phyloP scores from a whole-genome alignment of 1,140 invertebrate genomes.

The Drosophila subobscura region DNA sequence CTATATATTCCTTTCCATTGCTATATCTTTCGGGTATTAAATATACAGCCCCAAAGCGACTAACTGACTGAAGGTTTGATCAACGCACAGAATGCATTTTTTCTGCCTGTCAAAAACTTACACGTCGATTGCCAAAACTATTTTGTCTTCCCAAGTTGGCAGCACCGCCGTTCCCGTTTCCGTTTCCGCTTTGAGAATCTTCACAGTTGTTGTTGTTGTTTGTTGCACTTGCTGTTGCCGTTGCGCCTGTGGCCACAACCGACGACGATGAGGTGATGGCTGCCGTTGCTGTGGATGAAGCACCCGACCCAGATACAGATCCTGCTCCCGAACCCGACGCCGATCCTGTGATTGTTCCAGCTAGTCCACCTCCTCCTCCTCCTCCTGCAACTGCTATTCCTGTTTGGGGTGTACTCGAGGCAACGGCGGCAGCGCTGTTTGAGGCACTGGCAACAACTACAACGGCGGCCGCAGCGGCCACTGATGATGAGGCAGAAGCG shows the following conservation, averaged over 20 bases:
- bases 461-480: slow-evolving; percentile 68
- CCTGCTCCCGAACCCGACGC: slow-evolving; percentile 31
- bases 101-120: slow-evolving; percentile 45
- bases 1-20: slow-evolving; percentile 40
- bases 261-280: slow-evolving; percentile 31
- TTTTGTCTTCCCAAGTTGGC: slow-evolving; percentile 76
- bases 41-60: not conserved
- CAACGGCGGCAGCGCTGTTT: slow-evolving; percentile 54
- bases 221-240: slow-evolving; percentile 27
- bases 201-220: slow-evolving; percentile 60
- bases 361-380: slow-evolving; percentile 14
- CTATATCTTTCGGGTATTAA: slow-evolving; percentile 2
- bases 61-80: not conserved
- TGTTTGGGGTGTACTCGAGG: slow-evolving; percentile 52
- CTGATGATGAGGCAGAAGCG: slow-evolving; percentile 68
- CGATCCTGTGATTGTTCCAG: slow-evolving; percentile 30
- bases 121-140: slow-evolving; percentile 81
- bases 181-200: slow-evolving; percentile 46
- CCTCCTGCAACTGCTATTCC: slow-evolving; percentile 27
- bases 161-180: slow-evolving; percentile 22
- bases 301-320: slow-evolving; percentile 31
- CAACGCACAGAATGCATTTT: not conserved
- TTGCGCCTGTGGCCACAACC: slow-evolving; percentile 29
- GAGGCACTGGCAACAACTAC: slow-evolving; percentile 68
- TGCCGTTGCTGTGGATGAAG: slow-evolving; percentile 33